Percentiles rank a stretch among this genome's conserved stretches.
Conservation (phyloP, 2,888 invertebrate species). For the Chaetogeoica ovagalla region DNA sequence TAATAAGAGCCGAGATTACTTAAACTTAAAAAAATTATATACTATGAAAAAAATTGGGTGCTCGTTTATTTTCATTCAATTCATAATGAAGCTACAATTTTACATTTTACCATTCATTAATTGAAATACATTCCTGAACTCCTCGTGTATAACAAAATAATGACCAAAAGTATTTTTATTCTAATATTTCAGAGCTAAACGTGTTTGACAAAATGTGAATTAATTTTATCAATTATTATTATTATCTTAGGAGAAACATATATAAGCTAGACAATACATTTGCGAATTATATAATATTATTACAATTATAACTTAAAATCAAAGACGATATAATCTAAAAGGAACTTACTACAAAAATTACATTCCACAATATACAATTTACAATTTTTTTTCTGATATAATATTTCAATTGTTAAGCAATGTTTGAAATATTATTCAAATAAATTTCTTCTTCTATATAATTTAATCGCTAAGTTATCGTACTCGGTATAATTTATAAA, state of each 20-base stretch:
- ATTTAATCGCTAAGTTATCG: slow-evolving; percentile 17
- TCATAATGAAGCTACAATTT: slow-evolving; percentile 16
- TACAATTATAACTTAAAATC: slow-evolving; percentile 18
- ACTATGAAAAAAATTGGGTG: neutral
- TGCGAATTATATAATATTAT: slow-evolving; percentile 11
- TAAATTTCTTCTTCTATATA: slow-evolving; percentile 1
- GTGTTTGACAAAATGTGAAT: slow-evolving; percentile 20
- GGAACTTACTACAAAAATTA: slow-evolving; percentile 44
- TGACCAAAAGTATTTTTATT: slow-evolving; percentile 21
- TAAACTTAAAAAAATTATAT: slow-evolving; percentile 16
- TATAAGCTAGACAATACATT: slow-evolving; percentile 29
- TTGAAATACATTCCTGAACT: neutral
- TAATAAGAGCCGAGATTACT: slow-evolving; percentile 23
- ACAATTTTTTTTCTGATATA: neutral
- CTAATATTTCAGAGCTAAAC: slow-evolving; percentile 20
- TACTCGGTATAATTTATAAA: slow-evolving; percentile 17
- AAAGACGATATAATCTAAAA: slow-evolving; percentile 26
- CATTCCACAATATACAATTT: slow-evolving; percentile 38
- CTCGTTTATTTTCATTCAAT: slow-evolving; percentile 2
- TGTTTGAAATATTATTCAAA: slow-evolving; percentile 9
- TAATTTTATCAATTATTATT: slow-evolving; percentile 1
- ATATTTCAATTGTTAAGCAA: slow-evolving; percentile 10
- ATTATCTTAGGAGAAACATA: neutral
- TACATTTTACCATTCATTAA: slow-evolving; percentile 6
- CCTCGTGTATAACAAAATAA: slow-evolving; percentile 12